These are phyloP conservation scores for Coenonympha arcania DNA, from an alignment of 2,888 invertebrate species.

Conservation along the genomic window DNA sequence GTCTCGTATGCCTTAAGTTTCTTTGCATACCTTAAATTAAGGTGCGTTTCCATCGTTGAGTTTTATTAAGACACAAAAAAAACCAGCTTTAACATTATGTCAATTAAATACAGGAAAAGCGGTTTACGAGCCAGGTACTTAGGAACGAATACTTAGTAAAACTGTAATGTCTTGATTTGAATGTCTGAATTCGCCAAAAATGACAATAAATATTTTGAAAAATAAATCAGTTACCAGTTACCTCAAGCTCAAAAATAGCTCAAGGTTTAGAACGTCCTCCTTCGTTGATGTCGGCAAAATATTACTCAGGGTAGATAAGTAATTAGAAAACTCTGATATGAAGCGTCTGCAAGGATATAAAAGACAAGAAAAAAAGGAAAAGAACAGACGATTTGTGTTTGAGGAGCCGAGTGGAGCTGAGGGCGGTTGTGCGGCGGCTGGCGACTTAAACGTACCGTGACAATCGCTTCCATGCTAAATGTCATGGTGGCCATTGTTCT, in stretches of 20 bases:
- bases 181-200: too few species aligned
- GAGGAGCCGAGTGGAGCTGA: constrained; percentile 50
- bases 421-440: constrained; percentile 60
- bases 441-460: constrained; percentile 66
- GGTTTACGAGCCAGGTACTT: too few species aligned
- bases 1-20: constrained; percentile 31
- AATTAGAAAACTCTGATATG: constrained; percentile 32
- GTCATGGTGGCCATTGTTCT: constrained; percentile 73
- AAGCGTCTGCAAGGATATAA: constrained; percentile 35
- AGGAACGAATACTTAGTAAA: too few species aligned
- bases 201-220: too few species aligned
- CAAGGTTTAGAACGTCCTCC: too few species aligned
- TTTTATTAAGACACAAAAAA: too few species aligned
- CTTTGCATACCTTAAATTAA: constrained; percentile 4
- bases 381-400: constrained; percentile 48
- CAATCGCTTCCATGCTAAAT: constrained; percentile 73
- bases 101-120: too few species aligned
- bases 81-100: too few species aligned
- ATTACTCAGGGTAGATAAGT: constrained; percentile 27
- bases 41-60: not conserved
- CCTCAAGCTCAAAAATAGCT: too few species aligned
- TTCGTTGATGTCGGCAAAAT: too few species aligned
- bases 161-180: too few species aligned
- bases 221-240: too few species aligned
- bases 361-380: constrained; percentile 34